Percentiles rank a stretch among this genome's conserved stretches.
Conservation (phyloP, 2,797 vertebrate genomes). For the Enoplosus armatus region DNA sequence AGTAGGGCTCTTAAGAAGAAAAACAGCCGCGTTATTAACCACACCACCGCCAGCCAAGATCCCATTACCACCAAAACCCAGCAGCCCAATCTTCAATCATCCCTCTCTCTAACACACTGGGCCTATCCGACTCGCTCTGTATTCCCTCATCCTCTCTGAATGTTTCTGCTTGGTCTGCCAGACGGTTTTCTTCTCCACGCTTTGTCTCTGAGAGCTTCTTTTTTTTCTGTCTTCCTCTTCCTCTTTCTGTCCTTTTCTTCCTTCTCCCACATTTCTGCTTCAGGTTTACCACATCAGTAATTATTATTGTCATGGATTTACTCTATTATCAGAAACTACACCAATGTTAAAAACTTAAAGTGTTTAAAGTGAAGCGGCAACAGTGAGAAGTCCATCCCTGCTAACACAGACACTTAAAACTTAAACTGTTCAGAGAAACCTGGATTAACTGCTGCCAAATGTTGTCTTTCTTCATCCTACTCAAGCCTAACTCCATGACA, state of each 20-base stretch:
- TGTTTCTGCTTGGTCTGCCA: constrained; percentile 42
- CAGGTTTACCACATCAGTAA: neutral
- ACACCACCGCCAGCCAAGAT: constrained; percentile 62
- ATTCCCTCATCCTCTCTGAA: constrained; percentile 52
- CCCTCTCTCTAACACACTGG: constrained; percentile 28
- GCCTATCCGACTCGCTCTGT: constrained; percentile 19
- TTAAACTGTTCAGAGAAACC: neutral
- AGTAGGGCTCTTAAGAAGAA: constrained; percentile 70
- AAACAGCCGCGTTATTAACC: constrained; percentile 75
- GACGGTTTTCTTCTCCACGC: neutral
- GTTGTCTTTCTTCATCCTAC: neutral
- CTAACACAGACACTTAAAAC: neutral
- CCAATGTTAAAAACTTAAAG: neutral
- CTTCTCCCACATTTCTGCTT: neutral
- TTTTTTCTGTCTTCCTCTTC: neutral
- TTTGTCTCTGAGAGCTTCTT: neutral
- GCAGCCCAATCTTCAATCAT: constrained; percentile 51
- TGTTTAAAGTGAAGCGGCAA: neutral
- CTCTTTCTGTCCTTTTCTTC: neutral
- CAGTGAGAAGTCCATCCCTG: neutral
- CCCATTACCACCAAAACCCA: constrained; percentile 68
- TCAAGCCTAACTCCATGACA: neutral
- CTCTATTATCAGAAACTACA: neutral
- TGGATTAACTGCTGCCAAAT: neutral
- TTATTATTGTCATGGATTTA: neutral